Evolutionary conservation across 2,888 invertebrate genomes (phyloP).

Genomic region (Druceiella hillmani): DNA sequence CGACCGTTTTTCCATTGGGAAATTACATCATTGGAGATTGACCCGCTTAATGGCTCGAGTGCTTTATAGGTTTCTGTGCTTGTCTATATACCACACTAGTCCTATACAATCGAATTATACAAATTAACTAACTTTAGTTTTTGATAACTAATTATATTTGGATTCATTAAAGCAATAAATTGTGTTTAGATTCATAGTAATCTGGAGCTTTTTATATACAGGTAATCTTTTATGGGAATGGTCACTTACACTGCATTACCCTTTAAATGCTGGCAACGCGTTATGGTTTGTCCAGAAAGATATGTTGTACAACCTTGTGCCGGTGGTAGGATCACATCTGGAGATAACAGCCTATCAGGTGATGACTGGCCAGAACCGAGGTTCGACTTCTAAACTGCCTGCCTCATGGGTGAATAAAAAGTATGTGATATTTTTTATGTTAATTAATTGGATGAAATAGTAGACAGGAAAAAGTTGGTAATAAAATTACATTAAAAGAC

Average conservation of each 20-base stretch:
- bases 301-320: constrained; percentile 56
- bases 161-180: too few species aligned
- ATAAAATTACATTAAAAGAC: background rate
- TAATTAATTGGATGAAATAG: constrained; percentile 4
- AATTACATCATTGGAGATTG: too few species aligned
- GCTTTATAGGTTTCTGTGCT: too few species aligned
- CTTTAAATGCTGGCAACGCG: constrained; percentile 38
- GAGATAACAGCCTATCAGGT: constrained; percentile 61
- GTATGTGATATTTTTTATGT: constrained; percentile 28
- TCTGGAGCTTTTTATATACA: too few species aligned
- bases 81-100: too few species aligned
- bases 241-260: constrained; percentile 51
- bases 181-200: too few species aligned
- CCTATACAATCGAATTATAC: too few species aligned
- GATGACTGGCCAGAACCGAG: constrained; percentile 53
- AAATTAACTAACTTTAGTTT: too few species aligned
- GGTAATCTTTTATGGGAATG: constrained; percentile 70
- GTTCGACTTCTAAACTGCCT: constrained; percentile 52
- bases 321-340: constrained; percentile 55
- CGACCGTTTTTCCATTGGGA: too few species aligned
- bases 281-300: constrained; percentile 57
- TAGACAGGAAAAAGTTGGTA: too few species aligned
- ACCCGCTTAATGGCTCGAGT: too few species aligned
- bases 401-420: constrained; percentile 56
- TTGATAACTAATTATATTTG: too few species aligned